Conservation (phyloP, 2,797 vertebrate genomes). For the Amblyraja radiata region DNA sequence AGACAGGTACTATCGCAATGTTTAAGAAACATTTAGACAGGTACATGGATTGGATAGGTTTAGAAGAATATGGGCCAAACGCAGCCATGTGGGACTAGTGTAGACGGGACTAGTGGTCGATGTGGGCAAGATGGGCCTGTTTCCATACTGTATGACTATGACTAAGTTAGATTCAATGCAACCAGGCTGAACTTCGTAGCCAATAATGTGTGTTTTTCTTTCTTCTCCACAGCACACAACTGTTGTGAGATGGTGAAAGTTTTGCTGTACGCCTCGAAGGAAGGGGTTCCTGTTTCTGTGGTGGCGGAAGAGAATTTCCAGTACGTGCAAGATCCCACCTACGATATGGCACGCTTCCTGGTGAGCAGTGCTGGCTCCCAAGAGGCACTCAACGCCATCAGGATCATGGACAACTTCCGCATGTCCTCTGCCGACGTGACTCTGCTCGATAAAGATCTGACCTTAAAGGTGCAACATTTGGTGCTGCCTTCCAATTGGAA, state of each 20-base stretch:
- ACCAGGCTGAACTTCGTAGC: too few species aligned
- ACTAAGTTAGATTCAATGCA: too few species aligned
- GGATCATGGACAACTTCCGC: constrained; percentile 75
- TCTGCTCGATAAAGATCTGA: constrained; percentile 76
- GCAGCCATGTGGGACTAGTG: too few species aligned
- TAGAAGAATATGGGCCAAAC: too few species aligned
- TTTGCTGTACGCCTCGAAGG: constrained; percentile 68
- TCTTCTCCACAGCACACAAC: constrained; percentile 70
- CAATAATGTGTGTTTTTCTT: neutral
- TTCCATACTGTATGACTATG: too few species aligned
- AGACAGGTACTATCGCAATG: too few species aligned
- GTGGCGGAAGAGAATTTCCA: constrained; percentile 72
- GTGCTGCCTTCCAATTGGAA: constrained; percentile 78
- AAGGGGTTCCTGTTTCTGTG: constrained; percentile 56
- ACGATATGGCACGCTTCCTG: constrained; percentile 86
- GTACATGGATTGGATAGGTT: too few species aligned
- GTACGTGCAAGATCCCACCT: constrained; percentile 85
- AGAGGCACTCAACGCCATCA: constrained; percentile 74
- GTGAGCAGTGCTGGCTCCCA: constrained; percentile 75
- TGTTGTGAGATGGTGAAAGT: constrained; percentile 84
- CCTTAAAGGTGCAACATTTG: constrained; percentile 81
- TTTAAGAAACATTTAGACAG: too few species aligned
- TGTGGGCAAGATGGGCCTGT: too few species aligned
- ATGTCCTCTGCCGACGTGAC: constrained; percentile 75
- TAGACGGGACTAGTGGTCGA: too few species aligned